phyloP scores from a whole-genome alignment of 2,113 vertebrate species.

The Ammodytes marinus region DNA sequence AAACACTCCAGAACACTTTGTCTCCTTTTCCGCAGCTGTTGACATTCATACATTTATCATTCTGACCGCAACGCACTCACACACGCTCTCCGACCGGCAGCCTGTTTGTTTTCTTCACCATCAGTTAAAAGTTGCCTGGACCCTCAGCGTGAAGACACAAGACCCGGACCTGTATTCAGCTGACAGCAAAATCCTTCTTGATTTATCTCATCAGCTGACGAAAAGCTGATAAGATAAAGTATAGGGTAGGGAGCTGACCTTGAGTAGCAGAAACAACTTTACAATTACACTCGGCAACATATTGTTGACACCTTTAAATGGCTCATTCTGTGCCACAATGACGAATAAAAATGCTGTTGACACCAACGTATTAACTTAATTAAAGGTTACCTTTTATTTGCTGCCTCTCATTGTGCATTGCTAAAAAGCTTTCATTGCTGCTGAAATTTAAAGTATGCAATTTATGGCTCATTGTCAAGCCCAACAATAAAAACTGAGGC shows the following conservation, averaged over 20 bases:
- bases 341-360: constrained; percentile 4
- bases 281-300: background rate
- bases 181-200: constrained; percentile 49
- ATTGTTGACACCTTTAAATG: constrained; percentile 8
- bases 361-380: background rate
- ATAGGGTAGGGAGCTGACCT: constrained; percentile 25
- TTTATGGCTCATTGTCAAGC: constrained; percentile 7
- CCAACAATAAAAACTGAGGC: background rate
- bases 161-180: constrained; percentile 11
- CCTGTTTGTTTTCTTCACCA: constrained; percentile 60
- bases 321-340: background rate
- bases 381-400: background rate
- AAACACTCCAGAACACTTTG: constrained; percentile 33
- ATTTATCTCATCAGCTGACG: constrained; percentile 44
- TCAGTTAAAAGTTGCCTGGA: constrained; percentile 61
- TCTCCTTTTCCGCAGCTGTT: constrained; percentile 42
- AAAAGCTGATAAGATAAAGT: constrained; percentile 39
- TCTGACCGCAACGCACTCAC: constrained; percentile 33
- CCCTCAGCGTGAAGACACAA: constrained; percentile 33
- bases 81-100: too few relatives aligned
- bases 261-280: constrained; percentile 9
- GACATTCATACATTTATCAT: constrained; percentile 58
- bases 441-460: background rate
- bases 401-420: background rate
- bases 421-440: constrained; percentile 12